Conservation (phyloP, 1,140 invertebrate species). For the Eriosoma lanigerum region DNA sequence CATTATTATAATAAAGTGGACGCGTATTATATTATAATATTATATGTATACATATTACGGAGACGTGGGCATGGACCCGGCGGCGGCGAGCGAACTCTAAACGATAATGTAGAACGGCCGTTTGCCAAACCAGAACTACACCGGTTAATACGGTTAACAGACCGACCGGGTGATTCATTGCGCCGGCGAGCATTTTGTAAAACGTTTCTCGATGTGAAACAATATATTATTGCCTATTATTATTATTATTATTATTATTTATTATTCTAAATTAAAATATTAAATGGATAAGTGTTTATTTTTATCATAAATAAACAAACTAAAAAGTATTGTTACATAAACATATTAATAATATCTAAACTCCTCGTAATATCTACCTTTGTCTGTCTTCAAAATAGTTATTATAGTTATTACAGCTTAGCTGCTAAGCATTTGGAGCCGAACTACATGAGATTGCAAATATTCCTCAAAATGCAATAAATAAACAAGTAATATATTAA, state of each 20-base stretch:
- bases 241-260: constrained; percentile 9
- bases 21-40: background rate
- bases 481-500: no score
- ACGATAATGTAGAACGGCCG: constrained; percentile 28
- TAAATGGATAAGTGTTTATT: no score
- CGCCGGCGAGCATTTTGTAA: constrained; percentile 13
- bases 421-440: no score
- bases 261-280: no score
- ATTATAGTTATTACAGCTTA: no score
- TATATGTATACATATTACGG: background rate
- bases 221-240: background rate
- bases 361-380: no score
- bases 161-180: constrained; percentile 42
- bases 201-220: constrained; percentile 4
- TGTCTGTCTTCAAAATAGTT: no score
- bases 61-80: constrained; percentile 21
- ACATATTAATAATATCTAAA: no score
- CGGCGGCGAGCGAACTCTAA: constrained; percentile 23
- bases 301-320: no score
- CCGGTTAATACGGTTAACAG: constrained; percentile 30
- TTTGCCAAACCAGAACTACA: constrained; percentile 41
- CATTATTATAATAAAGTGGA: background rate
- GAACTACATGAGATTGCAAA: no score
- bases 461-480: no score
- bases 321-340: no score